phyloP scores from a whole-genome alignment of 2,888 invertebrate genomes.

The Andrena hattorfiana region DNA sequence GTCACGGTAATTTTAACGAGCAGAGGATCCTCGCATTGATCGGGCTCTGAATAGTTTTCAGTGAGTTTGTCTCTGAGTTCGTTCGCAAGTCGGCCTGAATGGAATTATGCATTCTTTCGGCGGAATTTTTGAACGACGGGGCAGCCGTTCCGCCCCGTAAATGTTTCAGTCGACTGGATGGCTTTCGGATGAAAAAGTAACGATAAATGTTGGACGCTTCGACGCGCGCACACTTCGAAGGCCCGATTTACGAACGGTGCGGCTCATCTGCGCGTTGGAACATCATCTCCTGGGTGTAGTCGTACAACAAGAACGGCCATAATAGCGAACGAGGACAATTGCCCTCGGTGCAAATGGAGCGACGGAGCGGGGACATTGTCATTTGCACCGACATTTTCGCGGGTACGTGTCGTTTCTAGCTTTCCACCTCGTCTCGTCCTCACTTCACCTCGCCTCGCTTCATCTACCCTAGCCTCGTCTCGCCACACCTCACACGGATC shows the following conservation, averaged over 20 bases:
- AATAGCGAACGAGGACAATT: slow-evolving; percentile 47
- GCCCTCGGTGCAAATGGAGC: slow-evolving; percentile 54
- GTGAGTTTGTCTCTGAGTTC: neutral
- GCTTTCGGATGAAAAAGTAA: neutral
- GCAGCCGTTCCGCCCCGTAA: neutral
- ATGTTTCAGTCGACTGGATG: neutral
- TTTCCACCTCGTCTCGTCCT: neutral
- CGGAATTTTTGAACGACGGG: no score
- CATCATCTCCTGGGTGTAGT: slow-evolving; percentile 40
- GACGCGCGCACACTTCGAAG: neutral
- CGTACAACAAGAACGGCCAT: slow-evolving; percentile 39
- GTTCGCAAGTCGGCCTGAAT: neutral
- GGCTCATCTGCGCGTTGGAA: slow-evolving; percentile 26
- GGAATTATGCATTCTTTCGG: neutral
- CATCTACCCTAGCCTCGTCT: neutral
- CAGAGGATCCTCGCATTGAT: neutral
- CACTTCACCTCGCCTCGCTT: no score
- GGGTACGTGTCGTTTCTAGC: slow-evolving; percentile 30
- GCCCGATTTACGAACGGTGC: slow-evolving; percentile 39
- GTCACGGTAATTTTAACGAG: slow-evolving; percentile 1
- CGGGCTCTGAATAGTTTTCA: neutral
- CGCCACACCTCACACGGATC: neutral
- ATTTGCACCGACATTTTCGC: slow-evolving; percentile 48
- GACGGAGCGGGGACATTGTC: slow-evolving; percentile 29
- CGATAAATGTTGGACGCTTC: slow-evolving; percentile 1